Conservation (phyloP, 2,797 vertebrate species). For the Masticophis lateralis region DNA sequence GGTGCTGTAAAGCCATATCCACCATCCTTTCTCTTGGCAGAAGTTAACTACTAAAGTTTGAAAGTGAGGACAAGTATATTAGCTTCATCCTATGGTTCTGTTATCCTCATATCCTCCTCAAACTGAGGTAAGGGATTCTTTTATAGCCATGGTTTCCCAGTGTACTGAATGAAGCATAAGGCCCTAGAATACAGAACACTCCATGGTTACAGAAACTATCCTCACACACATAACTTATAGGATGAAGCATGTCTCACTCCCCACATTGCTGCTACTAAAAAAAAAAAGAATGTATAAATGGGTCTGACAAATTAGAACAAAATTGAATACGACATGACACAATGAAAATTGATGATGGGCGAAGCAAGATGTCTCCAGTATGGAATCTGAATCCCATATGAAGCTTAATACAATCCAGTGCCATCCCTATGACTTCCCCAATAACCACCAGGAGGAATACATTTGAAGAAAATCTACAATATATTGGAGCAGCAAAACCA, state of each 20-base stretch:
- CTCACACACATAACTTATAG: neutral
- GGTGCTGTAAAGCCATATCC: neutral
- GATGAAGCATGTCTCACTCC: neutral
- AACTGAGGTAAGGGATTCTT: neutral
- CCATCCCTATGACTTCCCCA: neutral
- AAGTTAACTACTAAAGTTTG: neutral
- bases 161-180: neutral
- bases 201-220: neutral
- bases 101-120: neutral
- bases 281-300: neutral
- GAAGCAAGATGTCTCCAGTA: neutral
- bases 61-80: neutral
- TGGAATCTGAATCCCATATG: neutral
- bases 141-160: neutral
- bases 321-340: neutral
- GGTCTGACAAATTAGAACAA: neutral
- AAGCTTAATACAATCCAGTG: neutral
- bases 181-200: neutral
- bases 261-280: neutral
- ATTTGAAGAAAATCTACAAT: fast-evolving
- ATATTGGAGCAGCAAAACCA: neutral
- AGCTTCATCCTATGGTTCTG: neutral
- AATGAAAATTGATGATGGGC: neutral
- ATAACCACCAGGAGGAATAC: neutral
- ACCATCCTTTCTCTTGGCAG: neutral